Evolutionary conservation across 1,140 invertebrate species (phyloP).

Genomic region (Drosophila carrolli): DNA sequence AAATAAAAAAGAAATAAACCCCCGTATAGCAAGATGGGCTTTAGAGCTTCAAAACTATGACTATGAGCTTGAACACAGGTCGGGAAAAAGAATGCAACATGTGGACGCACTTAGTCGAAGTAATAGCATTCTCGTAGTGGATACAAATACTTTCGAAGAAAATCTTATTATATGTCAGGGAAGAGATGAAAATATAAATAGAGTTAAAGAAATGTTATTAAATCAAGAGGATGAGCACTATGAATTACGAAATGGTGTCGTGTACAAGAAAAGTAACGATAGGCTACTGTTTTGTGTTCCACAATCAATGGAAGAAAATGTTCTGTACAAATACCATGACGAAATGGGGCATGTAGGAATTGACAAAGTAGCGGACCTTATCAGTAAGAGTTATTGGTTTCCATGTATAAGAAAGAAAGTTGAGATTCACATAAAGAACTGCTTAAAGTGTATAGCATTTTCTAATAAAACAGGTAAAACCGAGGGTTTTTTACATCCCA

Average conservation of each 20-base stretch:
- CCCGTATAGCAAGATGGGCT: not conserved
- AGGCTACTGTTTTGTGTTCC: not conserved
- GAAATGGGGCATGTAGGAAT: conserved; percentile 1
- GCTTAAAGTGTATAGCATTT: not conserved
- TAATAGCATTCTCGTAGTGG: not conserved
- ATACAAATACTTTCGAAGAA: no score
- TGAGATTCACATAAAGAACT: not conserved
- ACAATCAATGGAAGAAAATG: not conserved
- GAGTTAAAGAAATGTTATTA: not conserved
- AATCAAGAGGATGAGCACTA: conserved; percentile 1
- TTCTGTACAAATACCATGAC: not conserved
- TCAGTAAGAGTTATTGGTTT: conserved; percentile 4
- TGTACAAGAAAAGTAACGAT: not conserved
- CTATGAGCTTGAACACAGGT: not conserved
- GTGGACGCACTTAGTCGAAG: not conserved
- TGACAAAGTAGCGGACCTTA: not conserved
- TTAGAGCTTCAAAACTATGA: not conserved
- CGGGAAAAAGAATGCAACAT: not conserved
- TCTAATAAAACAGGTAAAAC: not conserved
- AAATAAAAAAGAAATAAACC: not conserved
- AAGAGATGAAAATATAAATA: not conserved
- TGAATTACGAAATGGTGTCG: not conserved
- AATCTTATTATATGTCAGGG: not conserved
- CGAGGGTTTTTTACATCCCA: not conserved
- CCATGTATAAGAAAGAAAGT: not conserved